Base-by-base conservation (phyloP, 2,888 invertebrate species). In the Bombyx huttoni region DNA sequence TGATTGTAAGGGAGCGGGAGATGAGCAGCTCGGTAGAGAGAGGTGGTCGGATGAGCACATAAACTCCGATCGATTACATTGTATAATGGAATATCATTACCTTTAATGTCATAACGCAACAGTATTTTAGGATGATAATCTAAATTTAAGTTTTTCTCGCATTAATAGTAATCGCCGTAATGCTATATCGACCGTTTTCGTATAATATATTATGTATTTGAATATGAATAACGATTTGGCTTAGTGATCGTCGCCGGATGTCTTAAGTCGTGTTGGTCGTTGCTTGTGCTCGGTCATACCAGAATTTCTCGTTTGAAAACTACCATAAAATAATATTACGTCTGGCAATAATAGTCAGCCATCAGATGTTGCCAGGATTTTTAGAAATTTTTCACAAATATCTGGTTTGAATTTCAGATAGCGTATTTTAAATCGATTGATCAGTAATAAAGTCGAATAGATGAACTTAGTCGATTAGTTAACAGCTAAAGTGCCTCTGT, bases 61-160 rank as follows among this genome's bases (percentile, higher is more conserved):
- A 67, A 72, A 70, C 67, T 68, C 66, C 73, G 70, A 73, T 70
- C 64, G 69, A 12, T 73, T 82, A 83, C 81, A 69, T 12, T 47
- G 24, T 73, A 78, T 85, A 85, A 78, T 78, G 68, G 72, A 78
- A 85, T 87, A 87, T 87, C 85, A 87, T 86, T 87, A 87, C 83
- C 79, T 87, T 84, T 84, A 86, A 78, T 79, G 78, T 76, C 80
- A 75, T 83, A 40, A 80, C 79, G 81, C 86, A 83, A 76, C 87
- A 88, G 87, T 88, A 88, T 88, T 88, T 78, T 82, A 68, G 65
- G 70, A 71, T 81, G 52, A 77, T 82, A 78, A 73, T 76, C 74
- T 85, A 82, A 81, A 80, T 79, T 85, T 84, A 86, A 81, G 81
- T 86, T 85, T 70, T 14, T 50, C 47, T 48, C 50, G 49, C 50